phyloP scores from a whole-genome alignment of 2,113 vertebrate genomes.

The Solea senegalensis region DNA sequence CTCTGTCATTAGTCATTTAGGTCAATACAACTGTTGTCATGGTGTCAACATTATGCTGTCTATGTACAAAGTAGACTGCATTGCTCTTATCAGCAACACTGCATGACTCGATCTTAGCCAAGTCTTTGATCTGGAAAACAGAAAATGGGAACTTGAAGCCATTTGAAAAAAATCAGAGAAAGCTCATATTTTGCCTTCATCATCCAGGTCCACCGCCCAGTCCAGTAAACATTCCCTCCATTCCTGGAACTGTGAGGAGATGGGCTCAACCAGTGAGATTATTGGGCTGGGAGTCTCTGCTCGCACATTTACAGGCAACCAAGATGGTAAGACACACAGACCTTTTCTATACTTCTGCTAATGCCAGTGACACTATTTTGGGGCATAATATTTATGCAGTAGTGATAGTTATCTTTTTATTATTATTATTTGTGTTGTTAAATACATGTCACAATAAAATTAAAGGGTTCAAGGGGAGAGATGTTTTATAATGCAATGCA shows the following conservation, averaged over 20 bases:
- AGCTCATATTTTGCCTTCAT: not conserved
- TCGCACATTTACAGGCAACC: conserved; percentile 84
- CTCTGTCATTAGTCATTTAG: too few relatives aligned
- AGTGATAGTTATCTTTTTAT: not conserved
- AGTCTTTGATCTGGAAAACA: not conserved
- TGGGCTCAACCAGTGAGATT: conserved; percentile 85
- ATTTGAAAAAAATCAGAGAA: not conserved
- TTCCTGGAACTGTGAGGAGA: conserved; percentile 81
- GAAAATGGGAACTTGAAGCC: not conserved
- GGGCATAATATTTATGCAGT: not conserved
- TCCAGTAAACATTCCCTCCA: conserved; percentile 76
- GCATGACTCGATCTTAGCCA: not conserved
- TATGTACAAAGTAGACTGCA: not conserved
- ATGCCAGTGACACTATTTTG: not conserved
- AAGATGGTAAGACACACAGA: conserved; percentile 75
- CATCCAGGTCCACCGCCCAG: conserved; percentile 63
- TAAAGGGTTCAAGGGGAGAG: too few relatives aligned
- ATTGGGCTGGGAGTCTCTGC: conserved; percentile 90
- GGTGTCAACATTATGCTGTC: not conserved
- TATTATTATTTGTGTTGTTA: not conserved
- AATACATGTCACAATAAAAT: not conserved
- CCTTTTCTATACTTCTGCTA: not conserved
- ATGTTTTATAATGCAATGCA: not conserved
- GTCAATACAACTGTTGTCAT: not conserved
- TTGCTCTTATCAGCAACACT: not conserved